These are phyloP conservation scores for Ateles fusciceps DNA, from an alignment of 2,797 vertebrate species.

Conservation along the genomic window DNA sequence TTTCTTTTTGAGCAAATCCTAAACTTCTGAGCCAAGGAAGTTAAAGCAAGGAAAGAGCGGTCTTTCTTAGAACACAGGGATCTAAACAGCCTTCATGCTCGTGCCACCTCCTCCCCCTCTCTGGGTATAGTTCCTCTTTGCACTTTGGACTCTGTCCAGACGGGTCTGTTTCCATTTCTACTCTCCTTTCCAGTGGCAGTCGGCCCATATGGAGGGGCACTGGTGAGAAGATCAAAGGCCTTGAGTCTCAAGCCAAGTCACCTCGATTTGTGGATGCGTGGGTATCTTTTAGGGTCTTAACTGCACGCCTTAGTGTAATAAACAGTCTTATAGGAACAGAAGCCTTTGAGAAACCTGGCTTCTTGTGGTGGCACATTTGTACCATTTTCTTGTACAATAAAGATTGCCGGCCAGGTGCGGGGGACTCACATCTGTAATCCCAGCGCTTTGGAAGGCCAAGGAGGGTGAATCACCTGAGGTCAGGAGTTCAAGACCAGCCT, in stretches of 20 bases:
- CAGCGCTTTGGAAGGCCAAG: background rate
- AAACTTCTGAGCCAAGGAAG: background rate
- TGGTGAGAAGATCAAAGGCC: background rate
- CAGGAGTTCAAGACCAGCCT: background rate
- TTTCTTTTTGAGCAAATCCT: background rate
- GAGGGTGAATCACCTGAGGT: background rate
- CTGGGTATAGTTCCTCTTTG: background rate
- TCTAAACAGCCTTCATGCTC: background rate
- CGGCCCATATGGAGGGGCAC: background rate
- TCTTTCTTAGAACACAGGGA: background rate
- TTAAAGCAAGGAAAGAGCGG: background rate
- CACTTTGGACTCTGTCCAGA: background rate
- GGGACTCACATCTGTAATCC: background rate
- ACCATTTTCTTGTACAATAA: background rate
- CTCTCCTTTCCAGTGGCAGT: background rate
- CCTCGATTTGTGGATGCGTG: fast-evolving
- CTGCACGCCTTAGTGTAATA: fast-evolving
- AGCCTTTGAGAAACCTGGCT: background rate
- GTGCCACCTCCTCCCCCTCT: fast-evolving
- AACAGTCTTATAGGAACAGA: background rate
- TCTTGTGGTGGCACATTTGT: background rate
- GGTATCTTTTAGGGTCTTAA: background rate
- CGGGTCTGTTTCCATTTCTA: fast-evolving
- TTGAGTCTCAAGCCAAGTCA: background rate
- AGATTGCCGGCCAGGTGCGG: background rate